Evolutionary conservation across 1,140 invertebrate species (phyloP).

Genomic region (Coboldia fuscipes): DNA sequence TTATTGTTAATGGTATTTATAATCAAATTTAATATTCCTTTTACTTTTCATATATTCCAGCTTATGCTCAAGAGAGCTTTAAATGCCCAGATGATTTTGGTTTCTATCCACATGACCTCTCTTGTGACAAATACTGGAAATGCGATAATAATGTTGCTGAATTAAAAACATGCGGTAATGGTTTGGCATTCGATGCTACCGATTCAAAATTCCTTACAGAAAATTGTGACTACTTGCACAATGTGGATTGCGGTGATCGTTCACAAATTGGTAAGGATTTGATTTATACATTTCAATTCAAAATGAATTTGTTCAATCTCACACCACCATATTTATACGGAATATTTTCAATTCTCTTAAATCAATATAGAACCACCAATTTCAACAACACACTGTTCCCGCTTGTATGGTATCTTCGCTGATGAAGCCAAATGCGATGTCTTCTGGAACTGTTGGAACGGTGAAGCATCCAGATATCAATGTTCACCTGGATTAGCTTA

Average conservation of each 20-base stretch:
- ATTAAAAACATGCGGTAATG: conserved; percentile 83
- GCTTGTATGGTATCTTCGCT: conserved; percentile 81
- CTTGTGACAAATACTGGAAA: conserved; percentile 92
- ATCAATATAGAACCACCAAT: conserved; percentile 76
- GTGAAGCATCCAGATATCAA: conserved; percentile 77
- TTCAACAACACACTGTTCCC: conserved; percentile 59
- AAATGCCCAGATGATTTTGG: conserved; percentile 89
- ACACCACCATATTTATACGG: no score
- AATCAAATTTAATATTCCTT: no score
- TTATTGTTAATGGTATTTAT: no score
- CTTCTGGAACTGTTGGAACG: conserved; percentile 95
- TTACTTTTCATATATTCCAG: no score
- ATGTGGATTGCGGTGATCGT: conserved; percentile 83
- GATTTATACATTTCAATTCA: not conserved
- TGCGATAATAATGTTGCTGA: conserved; percentile 76
- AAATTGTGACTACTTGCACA: conserved; percentile 89
- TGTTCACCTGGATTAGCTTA: conserved; percentile 87
- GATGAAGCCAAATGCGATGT: conserved; percentile 75
- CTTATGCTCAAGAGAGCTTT: conserved; percentile 54
- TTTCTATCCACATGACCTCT: conserved; percentile 72
- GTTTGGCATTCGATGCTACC: conserved; percentile 72
- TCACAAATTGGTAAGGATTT: conserved; percentile 44
- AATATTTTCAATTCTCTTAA: not conserved
- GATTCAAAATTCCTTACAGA: conserved; percentile 78
- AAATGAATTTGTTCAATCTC: no score